Evolutionary conservation across 2,797 vertebrate genomes (phyloP).

Genomic region (Lacerta viridis): DNA sequence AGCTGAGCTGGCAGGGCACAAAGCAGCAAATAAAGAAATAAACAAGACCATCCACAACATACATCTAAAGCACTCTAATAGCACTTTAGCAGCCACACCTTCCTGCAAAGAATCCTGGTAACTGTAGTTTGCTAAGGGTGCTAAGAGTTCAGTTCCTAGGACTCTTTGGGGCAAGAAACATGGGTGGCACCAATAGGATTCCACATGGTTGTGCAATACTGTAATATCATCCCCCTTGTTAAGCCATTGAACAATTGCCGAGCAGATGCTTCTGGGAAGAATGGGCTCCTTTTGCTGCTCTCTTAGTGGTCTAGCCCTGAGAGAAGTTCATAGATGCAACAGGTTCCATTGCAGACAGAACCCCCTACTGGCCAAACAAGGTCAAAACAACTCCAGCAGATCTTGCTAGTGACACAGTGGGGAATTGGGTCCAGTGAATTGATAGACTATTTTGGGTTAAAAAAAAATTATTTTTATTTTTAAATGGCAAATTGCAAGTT

Average conservation of each 20-base stretch:
- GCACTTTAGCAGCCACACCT: too few species aligned
- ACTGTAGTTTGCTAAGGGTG: too few species aligned
- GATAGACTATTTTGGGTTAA: neutral
- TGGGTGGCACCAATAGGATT: neutral
- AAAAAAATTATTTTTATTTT: neutral
- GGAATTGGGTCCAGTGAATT: neutral
- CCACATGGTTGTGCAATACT: neutral
- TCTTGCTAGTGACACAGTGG: neutral
- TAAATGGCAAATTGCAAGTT: neutral
- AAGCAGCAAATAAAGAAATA: neutral
- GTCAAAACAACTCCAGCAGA: neutral
- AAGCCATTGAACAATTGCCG: neutral
- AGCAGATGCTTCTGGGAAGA: neutral
- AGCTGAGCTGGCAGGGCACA: neutral
- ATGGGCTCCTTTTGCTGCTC: neutral
- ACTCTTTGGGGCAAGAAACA: too few species aligned
- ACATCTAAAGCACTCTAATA: too few species aligned
- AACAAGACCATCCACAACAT: neutral
- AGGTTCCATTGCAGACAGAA: neutral
- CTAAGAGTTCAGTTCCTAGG: too few species aligned
- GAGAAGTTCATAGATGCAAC: neutral
- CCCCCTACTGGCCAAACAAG: neutral
- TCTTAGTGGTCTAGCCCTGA: neutral
- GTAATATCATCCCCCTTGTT: fast-evolving
- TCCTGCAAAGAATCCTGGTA: too few species aligned